These are phyloP conservation scores for Burhinus bistriatus DNA, from an alignment of 2,113 vertebrate species.

Conservation along the genomic window DNA sequence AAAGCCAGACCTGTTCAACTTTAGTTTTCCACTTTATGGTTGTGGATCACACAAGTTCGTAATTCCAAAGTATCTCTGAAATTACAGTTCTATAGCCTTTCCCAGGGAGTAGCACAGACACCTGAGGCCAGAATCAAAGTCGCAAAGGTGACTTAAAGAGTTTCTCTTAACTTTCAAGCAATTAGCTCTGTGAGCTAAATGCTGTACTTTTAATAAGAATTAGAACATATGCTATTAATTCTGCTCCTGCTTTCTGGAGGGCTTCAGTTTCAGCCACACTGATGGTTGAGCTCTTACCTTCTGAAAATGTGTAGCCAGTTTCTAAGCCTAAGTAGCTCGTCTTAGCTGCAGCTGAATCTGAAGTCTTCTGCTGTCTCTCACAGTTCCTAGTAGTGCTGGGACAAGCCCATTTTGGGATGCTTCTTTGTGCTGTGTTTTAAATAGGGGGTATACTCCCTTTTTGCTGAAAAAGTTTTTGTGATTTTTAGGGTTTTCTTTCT, in stretches of 20 bases:
- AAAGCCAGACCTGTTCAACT: not conserved
- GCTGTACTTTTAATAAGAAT: not conserved
- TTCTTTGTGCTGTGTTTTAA: not conserved
- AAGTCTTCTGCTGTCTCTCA: not conserved
- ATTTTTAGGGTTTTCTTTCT: not conserved
- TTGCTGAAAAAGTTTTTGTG: not conserved
- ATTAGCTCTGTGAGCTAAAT: not conserved
- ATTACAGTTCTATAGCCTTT: not conserved
- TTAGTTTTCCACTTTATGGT: not conserved
- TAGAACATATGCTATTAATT: not conserved
- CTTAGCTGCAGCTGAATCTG: not conserved
- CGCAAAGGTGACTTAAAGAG: not conserved
- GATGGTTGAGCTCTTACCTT: not conserved
- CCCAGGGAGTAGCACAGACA: not conserved
- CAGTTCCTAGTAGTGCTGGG: not conserved
- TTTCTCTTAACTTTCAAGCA: not conserved
- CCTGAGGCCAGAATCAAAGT: not conserved
- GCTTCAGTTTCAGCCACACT: not conserved
- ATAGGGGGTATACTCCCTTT: not conserved
- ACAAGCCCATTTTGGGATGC: not conserved
- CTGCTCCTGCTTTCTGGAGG: not conserved
- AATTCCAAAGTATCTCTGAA: not conserved
- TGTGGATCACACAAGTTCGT: accelerated
- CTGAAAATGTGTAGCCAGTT: not conserved
- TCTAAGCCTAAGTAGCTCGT: not conserved